phyloP scores from a whole-genome alignment of 2,888 invertebrate genomes.

The Teinopalpus imperialis region DNA sequence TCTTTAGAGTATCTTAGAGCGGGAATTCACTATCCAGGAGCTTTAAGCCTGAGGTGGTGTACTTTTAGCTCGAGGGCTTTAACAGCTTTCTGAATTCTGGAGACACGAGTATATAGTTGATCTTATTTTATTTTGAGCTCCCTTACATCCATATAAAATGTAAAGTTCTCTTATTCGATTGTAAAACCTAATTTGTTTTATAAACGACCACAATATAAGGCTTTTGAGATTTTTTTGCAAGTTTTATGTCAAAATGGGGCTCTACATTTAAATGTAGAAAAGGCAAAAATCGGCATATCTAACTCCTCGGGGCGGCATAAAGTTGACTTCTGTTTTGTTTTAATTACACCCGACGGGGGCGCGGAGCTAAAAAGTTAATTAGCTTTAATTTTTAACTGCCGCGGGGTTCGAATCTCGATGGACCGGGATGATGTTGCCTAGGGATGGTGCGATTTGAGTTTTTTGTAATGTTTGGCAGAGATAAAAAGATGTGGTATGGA shows the following conservation, averaged over 20 bases:
- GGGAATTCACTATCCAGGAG: no score
- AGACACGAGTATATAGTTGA: no score
- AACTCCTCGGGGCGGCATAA: conserved; percentile 62
- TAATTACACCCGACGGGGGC: conserved; percentile 60
- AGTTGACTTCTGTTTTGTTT: conserved; percentile 71
- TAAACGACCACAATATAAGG: neutral
- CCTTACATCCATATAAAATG: no score
- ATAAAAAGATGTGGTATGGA: no score
- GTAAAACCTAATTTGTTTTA: neutral
- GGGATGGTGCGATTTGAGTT: conserved; percentile 23
- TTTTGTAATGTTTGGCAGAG: neutral
- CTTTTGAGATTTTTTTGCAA: conserved; percentile 6
- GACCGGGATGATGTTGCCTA: conserved; percentile 20
- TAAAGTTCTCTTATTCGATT: no score
- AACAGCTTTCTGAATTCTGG: no score
- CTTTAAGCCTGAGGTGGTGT: no score
- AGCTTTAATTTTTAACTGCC: conserved; percentile 69
- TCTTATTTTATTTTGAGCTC: no score
- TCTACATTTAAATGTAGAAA: conserved; percentile 32
- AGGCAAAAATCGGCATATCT: conserved; percentile 41
- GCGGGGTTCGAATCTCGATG: conserved; percentile 47
- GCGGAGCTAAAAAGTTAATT: conserved; percentile 71
- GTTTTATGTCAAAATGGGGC: conserved; percentile 22
- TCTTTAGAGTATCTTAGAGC: no score
- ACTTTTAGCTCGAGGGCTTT: no score